Conservation (phyloP, 2,113 vertebrate genomes). For the Anoura caudifer region DNA sequence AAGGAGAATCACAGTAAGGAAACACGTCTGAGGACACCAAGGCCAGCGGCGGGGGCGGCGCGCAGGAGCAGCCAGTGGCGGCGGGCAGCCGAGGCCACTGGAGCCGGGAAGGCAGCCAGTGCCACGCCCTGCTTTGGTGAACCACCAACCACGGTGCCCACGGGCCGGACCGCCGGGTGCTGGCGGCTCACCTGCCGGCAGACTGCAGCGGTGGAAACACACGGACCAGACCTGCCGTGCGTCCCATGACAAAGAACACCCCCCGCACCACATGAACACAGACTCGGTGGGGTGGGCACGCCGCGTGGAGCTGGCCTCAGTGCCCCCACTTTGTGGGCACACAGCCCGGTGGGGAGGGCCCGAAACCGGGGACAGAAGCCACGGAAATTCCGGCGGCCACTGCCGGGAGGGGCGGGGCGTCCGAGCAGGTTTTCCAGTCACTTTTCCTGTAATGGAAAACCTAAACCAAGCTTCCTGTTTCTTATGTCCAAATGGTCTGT, state of each 20-base stretch:
- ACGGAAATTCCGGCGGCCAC: neutral
- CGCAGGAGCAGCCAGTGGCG: neutral
- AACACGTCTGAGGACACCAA: neutral
- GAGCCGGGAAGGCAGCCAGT: neutral
- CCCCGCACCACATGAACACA: too few species aligned
- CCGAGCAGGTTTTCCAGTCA: rapidly evolving
- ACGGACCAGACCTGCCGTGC: neutral
- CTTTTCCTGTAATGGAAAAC: neutral
- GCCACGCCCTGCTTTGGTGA: neutral
- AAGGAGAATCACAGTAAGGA: neutral
- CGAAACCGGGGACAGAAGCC: neutral
- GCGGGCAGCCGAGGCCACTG: neutral
- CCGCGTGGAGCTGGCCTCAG: too few species aligned
- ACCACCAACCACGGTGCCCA: neutral
- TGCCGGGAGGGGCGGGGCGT: rapidly evolving
- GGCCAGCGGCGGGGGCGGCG: neutral
- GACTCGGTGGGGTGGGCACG: too few species aligned
- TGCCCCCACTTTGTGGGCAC: neutral
- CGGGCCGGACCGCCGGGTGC: neutral
- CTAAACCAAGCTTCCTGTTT: neutral
- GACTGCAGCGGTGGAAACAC: neutral
- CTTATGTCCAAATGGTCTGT: neutral
- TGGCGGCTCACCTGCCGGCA: too few species aligned
- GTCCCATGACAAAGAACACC: too few species aligned
- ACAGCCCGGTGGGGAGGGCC: neutral